A percentile compares a stretch with the other conserved stretches of the same genome.
Evolutionary conservation across 2,888 invertebrate species (phyloP).

Genomic region (Agrotis segetum): DNA sequence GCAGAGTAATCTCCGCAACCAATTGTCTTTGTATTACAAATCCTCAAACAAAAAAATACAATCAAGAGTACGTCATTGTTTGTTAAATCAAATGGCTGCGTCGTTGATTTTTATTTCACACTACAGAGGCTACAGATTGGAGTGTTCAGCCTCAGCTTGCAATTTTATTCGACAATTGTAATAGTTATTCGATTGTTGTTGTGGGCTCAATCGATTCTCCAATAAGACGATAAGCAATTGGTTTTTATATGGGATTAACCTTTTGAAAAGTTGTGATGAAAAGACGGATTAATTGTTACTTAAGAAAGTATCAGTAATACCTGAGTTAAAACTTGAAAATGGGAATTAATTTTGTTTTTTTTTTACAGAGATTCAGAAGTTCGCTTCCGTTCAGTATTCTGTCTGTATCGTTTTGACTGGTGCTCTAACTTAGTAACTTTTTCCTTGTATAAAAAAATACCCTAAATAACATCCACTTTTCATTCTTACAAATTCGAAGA

Average conservation of each 20-base stretch:
- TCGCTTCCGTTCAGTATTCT: too few species aligned
- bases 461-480: neutral
- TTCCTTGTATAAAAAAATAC: neutral
- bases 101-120: slow-evolving; percentile 47
- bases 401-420: neutral
- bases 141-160: slow-evolving; percentile 15
- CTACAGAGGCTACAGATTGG: slow-evolving; percentile 24
- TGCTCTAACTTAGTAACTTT: too few species aligned
- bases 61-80: slow-evolving; percentile 27
- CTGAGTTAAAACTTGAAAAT: too few species aligned
- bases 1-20: slow-evolving; percentile 25
- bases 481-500: neutral
- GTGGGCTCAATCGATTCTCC: slow-evolving; percentile 26
- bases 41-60: slow-evolving; percentile 4
- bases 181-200: slow-evolving; percentile 45
- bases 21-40: slow-evolving; percentile 20
- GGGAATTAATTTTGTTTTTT: too few species aligned
- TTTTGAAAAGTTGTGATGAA: neutral
- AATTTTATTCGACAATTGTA: slow-evolving; percentile 42
- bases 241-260: slow-evolving; percentile 33
- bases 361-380: too few species aligned
- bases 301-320: neutral
- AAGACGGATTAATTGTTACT: neutral
- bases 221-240: slow-evolving; percentile 21
- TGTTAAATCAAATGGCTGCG: slow-evolving; percentile 40